Evolutionary conservation across 2,888 invertebrate genomes (phyloP).

Genomic region (Acheta domesticus): DNA sequence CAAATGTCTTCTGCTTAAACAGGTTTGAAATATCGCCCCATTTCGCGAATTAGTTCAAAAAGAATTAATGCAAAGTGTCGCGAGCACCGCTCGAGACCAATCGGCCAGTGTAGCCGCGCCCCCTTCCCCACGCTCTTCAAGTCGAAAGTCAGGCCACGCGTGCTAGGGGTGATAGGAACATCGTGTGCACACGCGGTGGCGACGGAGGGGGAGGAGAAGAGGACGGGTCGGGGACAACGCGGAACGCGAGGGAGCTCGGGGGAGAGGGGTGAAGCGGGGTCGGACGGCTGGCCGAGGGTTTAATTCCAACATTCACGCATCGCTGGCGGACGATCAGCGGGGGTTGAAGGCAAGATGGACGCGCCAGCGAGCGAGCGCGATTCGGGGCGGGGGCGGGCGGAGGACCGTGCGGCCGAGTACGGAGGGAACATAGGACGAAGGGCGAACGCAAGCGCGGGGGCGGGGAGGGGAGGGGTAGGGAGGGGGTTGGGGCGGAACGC

Average conservation of each 20-base stretch:
- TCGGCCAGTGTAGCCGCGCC: background rate
- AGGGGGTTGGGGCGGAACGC: background rate
- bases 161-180: background rate
- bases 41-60: conserved; percentile 18
- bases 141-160: background rate
- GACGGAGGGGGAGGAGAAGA: background rate
- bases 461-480: background rate
- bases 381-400: background rate
- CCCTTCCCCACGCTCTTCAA: too few species aligned
- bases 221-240: conserved; percentile 21
- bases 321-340: conserved; percentile 19
- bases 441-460: background rate
- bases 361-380: conserved; percentile 1
- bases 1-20: conserved; percentile 18
- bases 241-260: background rate
- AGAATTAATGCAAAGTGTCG: conserved; percentile 1
- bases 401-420: too few species aligned
- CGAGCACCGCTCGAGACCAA: background rate
- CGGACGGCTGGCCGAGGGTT: conserved; percentile 4
- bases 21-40: conserved; percentile 9
- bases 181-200: background rate
- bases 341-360: conserved; percentile 11
- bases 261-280: background rate
- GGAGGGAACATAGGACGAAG: too few species aligned
- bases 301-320: conserved; percentile 27